These are phyloP conservation scores for Helarctos malayanus DNA, from an alignment of 2,797 vertebrate genomes.

Conservation along the genomic window DNA sequence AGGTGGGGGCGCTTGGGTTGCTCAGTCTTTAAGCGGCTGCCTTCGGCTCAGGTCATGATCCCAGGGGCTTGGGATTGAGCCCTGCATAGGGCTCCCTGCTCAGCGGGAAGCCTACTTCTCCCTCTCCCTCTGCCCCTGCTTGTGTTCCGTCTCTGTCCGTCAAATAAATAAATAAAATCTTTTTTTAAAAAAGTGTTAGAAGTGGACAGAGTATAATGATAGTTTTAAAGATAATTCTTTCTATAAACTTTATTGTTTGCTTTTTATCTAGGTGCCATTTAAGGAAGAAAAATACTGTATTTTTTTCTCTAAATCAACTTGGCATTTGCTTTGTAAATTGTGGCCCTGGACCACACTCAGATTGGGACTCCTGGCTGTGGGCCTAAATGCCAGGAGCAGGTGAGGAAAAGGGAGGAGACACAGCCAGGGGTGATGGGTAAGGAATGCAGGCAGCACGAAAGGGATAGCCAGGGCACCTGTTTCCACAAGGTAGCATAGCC, in stretches of 20 bases:
- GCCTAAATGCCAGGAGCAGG: fast-evolving
- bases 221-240: slow-evolving; percentile 25
- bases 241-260: background rate
- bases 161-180: no score
- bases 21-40: no score
- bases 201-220: background rate
- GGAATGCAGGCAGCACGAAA: background rate
- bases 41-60: no score
- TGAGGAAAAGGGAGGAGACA: background rate
- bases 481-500: background rate
- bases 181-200: background rate
- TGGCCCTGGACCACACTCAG: background rate
- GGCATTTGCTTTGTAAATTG: background rate
- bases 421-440: background rate
- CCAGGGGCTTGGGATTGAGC: no score
- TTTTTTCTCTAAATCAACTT: slow-evolving; percentile 44
- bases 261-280: background rate
- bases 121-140: no score
- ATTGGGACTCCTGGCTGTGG: background rate
- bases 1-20: background rate
- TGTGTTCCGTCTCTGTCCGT: no score
- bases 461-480: no score
- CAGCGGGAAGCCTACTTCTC: no score
- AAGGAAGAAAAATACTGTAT: background rate
- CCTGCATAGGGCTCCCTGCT: no score